Evolutionary conservation across 2,797 vertebrate genomes (phyloP).

Genomic region (Chelon labrosus): DNA sequence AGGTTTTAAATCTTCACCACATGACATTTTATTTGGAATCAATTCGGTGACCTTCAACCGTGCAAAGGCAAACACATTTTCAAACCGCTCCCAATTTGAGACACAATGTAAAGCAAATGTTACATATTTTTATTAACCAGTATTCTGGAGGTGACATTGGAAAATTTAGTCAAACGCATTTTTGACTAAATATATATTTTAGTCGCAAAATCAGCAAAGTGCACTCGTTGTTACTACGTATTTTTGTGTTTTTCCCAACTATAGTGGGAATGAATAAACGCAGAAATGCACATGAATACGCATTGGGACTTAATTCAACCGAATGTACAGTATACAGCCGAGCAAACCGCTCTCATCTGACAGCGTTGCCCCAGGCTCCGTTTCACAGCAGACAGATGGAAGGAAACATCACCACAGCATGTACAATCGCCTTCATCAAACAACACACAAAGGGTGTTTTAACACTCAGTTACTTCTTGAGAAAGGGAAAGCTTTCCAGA

Average conservation of each 20-base stretch:
- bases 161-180: neutral
- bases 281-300: slow-evolving; percentile 33
- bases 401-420: slow-evolving; percentile 71
- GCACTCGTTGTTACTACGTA: neutral
- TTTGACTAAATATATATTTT: slow-evolving; percentile 2
- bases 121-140: slow-evolving; percentile 60
- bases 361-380: slow-evolving; percentile 70
- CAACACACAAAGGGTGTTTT: slow-evolving; percentile 68
- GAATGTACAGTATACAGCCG: slow-evolving; percentile 66
- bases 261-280: slow-evolving; percentile 16
- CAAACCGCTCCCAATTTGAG: slow-evolving; percentile 55
- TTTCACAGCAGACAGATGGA: slow-evolving; percentile 79
- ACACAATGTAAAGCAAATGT: slow-evolving; percentile 59
- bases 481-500: slow-evolving; percentile 48
- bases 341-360: slow-evolving; percentile 60
- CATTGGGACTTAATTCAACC: slow-evolving; percentile 32
- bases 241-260: slow-evolving; percentile 3
- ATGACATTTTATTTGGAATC: slow-evolving; percentile 86
- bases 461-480: slow-evolving; percentile 65
- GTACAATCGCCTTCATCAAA: slow-evolving; percentile 74
- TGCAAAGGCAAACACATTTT: slow-evolving; percentile 73
- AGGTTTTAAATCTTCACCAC: slow-evolving; percentile 83
- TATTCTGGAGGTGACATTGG: neutral
- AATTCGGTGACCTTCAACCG: slow-evolving; percentile 82
- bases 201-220: neutral